These are phyloP conservation scores for Gadopsis marmoratus DNA, from an alignment of 2,797 vertebrate species.

Conservation along the genomic window DNA sequence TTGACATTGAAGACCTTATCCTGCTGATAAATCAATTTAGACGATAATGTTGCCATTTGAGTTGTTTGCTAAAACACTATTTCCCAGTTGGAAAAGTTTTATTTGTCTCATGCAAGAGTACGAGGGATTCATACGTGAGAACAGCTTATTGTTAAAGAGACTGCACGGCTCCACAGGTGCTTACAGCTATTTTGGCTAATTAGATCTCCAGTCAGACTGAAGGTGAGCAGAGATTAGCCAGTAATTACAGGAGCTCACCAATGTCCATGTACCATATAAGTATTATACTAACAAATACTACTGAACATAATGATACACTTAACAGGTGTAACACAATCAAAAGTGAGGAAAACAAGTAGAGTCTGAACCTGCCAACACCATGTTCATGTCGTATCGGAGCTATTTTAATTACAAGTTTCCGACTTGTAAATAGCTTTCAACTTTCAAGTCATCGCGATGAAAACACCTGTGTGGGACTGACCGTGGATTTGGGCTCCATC, in stretches of 20 bases:
- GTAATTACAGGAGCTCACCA: background rate
- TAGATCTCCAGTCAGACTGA: too few species aligned
- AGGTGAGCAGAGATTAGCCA: too few species aligned
- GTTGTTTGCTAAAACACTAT: background rate
- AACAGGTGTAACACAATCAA: background rate
- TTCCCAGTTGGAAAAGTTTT: background rate
- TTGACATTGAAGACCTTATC: slow-evolving; percentile 31
- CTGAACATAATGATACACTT: too few species aligned
- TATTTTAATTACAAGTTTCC: background rate
- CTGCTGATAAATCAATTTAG: slow-evolving; percentile 31
- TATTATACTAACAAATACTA: background rate
- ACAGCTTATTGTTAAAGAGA: background rate
- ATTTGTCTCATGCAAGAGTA: background rate
- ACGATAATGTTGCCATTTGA: slow-evolving; percentile 30
- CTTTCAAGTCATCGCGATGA: background rate
- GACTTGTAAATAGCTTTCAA: background rate
- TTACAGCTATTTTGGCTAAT: too few species aligned
- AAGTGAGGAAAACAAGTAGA: background rate
- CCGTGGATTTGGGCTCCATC: background rate
- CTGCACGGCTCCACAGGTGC: background rate
- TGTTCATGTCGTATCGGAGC: background rate
- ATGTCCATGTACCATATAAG: background rate
- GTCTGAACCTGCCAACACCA: background rate
- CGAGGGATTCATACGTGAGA: too few species aligned
- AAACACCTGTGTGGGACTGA: background rate